Evolutionary conservation across 2,888 invertebrate genomes (phyloP), one percentile per base, ranked within the genome.

Genomic region (Gibbula magus): DNA sequence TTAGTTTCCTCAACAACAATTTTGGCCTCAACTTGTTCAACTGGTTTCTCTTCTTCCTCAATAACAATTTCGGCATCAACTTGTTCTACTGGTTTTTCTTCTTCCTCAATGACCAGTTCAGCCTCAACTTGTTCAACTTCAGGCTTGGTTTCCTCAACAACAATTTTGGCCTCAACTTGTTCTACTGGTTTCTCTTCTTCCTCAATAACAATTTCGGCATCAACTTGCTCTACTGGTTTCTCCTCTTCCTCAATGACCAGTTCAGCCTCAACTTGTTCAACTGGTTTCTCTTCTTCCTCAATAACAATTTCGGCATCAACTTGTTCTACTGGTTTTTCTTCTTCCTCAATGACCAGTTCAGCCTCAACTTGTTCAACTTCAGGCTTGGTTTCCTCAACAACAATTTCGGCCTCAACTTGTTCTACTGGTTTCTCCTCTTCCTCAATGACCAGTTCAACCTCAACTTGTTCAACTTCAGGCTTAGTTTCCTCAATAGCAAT

Each of bases 381-480:
- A 16, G 76, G 18, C 25, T 32, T 29, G 1, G 1, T 16, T 22
- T 78, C 73, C 29, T 78, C 73, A 20, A 56, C 35, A 16, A 51
- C 76, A 22, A 75, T 20, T 35, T 75, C 74, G 5, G 70, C 70
- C 35, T 70, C 70, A 70, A 70, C 39, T 18, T 70, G 32, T 67
- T 78, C 70, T 8, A 29, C 25, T 25, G n/a, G 13, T 20, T 20
- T n/a, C 20, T 70, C 29, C 18, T 3, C 8, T 35, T 78, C 67
- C 53, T 67, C 54, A 18, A 77, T 25, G 7, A 61, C 67, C 25
- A 66, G 16, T 52, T 82, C 76, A 74, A 52, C 35, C 22, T 73
- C 77, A 61, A 80, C 89, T 88, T 95, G 94, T 85, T 95, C 95
- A 66, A 94, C 93, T 90, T 95, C 95, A 78, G 96, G 92, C 2